These are phyloP conservation scores for Geopemphigus sp. DNA, from an alignment of 1,140 invertebrate species.

Conservation along the genomic window DNA sequence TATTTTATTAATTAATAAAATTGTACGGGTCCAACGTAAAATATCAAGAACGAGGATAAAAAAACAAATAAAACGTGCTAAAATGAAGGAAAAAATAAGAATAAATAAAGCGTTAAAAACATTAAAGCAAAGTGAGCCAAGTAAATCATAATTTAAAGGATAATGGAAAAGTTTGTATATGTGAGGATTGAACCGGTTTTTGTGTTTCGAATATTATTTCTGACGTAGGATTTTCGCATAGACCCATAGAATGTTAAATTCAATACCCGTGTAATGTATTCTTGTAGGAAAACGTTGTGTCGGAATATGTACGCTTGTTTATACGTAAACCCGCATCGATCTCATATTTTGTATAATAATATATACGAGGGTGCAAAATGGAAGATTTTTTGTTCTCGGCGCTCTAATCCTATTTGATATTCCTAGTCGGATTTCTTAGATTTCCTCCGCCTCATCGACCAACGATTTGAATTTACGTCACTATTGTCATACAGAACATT, in stretches of 20 bases:
- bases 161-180: not conserved
- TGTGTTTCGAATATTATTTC: not conserved
- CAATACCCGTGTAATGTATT: slow-evolving; percentile 22
- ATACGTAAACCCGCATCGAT: slow-evolving; percentile 19
- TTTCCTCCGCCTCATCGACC: not conserved
- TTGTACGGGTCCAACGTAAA: not conserved
- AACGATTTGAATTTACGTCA: not conserved
- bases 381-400: slow-evolving; percentile 23
- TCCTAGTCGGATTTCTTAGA: slow-evolving; percentile 11
- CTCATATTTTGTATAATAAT: slow-evolving; percentile 31
- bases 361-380: slow-evolving; percentile 6
- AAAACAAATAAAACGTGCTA: not conserved
- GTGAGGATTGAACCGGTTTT: slow-evolving; percentile 2
- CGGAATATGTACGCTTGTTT: not conserved
- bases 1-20: too few relatives aligned
- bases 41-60: not conserved
- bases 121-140: not conserved
- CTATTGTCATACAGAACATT: slow-evolving; percentile 9
- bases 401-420: slow-evolving; percentile 44
- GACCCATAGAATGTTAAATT: not conserved
- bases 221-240: not conserved
- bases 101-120: not conserved
- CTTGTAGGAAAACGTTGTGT: not conserved
- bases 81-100: not conserved
- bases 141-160: not conserved